A percentile compares a stretch with the other conserved stretches of the same genome.
Evolutionary conservation across 2,797 vertebrate species (phyloP).

Genomic region (Acanthiza pusilla): DNA sequence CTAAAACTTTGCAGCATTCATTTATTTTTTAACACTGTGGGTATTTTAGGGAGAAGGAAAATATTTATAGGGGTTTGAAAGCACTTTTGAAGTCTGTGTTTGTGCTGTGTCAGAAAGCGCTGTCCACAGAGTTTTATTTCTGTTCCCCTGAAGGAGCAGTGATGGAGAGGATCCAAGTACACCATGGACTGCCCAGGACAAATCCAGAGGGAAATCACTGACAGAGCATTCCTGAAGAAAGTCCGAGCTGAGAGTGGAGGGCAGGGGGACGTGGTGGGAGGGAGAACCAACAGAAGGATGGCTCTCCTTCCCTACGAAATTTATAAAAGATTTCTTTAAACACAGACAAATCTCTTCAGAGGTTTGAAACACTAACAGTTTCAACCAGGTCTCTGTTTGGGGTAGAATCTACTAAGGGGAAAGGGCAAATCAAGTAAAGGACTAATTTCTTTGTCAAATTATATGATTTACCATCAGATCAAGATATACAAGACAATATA

Average conservation of each 20-base stretch:
- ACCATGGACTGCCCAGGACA: neutral
- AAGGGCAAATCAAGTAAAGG: neutral
- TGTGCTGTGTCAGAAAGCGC: neutral
- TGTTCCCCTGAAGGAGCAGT: neutral
- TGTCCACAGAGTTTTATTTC: neutral
- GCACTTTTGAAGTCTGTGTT: neutral
- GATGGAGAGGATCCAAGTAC: neutral
- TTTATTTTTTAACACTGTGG: neutral
- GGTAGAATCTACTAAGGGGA: neutral
- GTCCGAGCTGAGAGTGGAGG: neutral
- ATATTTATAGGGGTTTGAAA: neutral
- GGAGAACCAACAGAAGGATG: fast-evolving
- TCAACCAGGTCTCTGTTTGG: neutral
- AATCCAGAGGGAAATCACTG: neutral
- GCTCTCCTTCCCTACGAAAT: fast-evolving
- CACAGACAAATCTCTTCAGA: neutral
- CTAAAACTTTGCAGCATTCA: neutral
- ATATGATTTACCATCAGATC: neutral
- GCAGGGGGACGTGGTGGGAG: fast-evolving
- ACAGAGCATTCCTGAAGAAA: neutral
- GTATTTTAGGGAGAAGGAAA: neutral
- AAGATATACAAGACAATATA: neutral
- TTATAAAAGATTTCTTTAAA: neutral
- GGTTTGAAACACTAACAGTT: neutral
- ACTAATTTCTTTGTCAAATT: neutral